phyloP scores from a whole-genome alignment of 2,113 vertebrate genomes.

The Rhipidura dahli region DNA sequence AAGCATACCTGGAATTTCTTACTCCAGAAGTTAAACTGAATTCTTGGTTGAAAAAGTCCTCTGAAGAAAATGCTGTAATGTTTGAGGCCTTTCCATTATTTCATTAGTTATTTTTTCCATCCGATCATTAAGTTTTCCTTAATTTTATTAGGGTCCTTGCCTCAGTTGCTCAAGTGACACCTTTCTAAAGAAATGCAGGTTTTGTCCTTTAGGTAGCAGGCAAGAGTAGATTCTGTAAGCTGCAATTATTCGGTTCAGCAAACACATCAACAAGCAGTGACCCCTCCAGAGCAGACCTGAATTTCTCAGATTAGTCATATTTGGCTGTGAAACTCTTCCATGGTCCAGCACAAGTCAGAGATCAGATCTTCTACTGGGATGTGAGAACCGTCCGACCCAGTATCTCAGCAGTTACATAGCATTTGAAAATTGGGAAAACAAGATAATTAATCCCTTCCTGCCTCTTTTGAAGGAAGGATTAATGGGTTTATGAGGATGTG shows the following conservation, averaged over 20 bases:
- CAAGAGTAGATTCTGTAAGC: neutral
- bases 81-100: neutral
- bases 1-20: neutral
- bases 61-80: neutral
- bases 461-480: neutral
- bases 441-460: neutral
- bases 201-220: neutral
- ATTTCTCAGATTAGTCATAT: neutral
- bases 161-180: neutral
- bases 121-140: neutral
- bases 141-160: neutral
- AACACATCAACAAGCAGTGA: neutral
- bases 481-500: neutral
- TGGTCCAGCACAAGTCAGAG: neutral
- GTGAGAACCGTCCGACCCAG: rapidly evolving
- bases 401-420: neutral
- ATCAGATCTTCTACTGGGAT: neutral
- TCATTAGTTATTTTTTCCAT: neutral
- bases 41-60: neutral
- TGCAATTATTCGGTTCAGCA: neutral
- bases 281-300: neutral
- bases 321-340: neutral
- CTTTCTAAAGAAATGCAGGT: neutral
- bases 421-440: neutral
- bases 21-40: neutral